phyloP scores from a whole-genome alignment of 2,797 vertebrate species.

The Pangasius larnaudii region DNA sequence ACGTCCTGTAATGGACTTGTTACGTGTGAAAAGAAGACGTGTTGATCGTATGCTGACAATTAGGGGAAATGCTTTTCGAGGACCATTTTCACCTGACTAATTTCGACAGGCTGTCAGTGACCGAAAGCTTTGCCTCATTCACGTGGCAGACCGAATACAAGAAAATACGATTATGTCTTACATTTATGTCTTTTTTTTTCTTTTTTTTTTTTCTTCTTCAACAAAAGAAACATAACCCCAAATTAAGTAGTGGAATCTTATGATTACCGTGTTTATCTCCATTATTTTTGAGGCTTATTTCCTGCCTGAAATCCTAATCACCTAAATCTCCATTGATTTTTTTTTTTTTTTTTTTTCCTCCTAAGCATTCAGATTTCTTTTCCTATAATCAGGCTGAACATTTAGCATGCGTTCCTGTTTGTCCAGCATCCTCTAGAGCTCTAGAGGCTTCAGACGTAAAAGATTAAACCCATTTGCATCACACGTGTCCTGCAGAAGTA shows the following conservation, averaged over 20 bases:
- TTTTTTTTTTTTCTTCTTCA: neutral
- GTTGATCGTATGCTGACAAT: neutral
- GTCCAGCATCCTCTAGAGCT: neutral
- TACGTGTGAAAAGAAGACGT: conserved; percentile 4
- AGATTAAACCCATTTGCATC: conserved; percentile 35
- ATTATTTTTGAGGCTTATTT: neutral
- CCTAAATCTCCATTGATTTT: conserved; percentile 44
- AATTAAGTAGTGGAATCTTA: neutral
- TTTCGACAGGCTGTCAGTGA: conserved; percentile 13
- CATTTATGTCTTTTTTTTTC: neutral
- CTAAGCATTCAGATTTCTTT: neutral
- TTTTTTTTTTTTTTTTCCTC: neutral
- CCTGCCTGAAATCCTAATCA: conserved; percentile 31
- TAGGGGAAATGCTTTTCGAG: neutral
- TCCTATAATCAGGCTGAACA: conserved; percentile 39
- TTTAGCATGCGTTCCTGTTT: conserved; percentile 18
- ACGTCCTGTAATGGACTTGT: conserved; percentile 17
- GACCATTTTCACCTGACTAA: neutral
- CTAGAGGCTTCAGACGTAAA: conserved; percentile 23
- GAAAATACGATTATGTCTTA: neutral
- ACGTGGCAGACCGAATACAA: neutral
- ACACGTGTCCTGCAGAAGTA: neutral
- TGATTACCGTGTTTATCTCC: too few species aligned
- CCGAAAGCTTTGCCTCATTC: neutral
- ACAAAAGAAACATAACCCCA: neutral